A percentile compares a stretch with the other conserved stretches of the same genome.
Evolutionary conservation across 2,888 invertebrate species (phyloP).

Genomic region (Hypolimnas misippus): DNA sequence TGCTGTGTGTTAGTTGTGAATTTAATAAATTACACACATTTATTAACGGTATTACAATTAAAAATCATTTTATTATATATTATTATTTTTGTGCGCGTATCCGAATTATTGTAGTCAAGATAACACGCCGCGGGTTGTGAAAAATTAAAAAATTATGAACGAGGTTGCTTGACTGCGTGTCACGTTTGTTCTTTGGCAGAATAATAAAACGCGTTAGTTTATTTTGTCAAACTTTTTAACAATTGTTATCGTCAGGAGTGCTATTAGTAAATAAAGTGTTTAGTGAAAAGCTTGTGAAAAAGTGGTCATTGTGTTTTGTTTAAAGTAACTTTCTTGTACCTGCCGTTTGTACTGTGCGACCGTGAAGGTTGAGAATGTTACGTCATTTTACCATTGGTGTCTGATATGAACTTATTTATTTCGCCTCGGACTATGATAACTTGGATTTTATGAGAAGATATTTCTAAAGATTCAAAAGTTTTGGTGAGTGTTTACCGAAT

Average conservation of each 20-base stretch:
- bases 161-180: slow-evolving; percentile 83
- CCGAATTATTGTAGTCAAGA: slow-evolving; percentile 45
- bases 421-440: slow-evolving; percentile 57
- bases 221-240: slow-evolving; percentile 59
- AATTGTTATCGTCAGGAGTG: slow-evolving; percentile 52
- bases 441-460: slow-evolving; percentile 59
- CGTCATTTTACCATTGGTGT: slow-evolving; percentile 81
- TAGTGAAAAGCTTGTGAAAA: slow-evolving; percentile 49
- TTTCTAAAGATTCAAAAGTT: slow-evolving; percentile 55
- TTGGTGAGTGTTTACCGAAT: slow-evolving; percentile 59
- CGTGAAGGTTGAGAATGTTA: slow-evolving; percentile 84
- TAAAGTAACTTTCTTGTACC: slow-evolving; percentile 60
- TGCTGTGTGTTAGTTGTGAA: no score
- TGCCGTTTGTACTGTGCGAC: slow-evolving; percentile 75
- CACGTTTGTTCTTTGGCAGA: slow-evolving; percentile 78
- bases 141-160: slow-evolving; percentile 56
- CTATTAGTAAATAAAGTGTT: slow-evolving; percentile 55
- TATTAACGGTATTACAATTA: no score
- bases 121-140: slow-evolving; percentile 50
- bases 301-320: slow-evolving; percentile 46
- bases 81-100: slow-evolving; percentile 38
- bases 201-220: slow-evolving; percentile 72
- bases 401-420: slow-evolving; percentile 72
- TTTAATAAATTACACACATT: no score
- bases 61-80: no score